These are phyloP conservation scores for Ciconia stormi DNA, from an alignment of 2,113 vertebrate genomes.

Conservation along the genomic window DNA sequence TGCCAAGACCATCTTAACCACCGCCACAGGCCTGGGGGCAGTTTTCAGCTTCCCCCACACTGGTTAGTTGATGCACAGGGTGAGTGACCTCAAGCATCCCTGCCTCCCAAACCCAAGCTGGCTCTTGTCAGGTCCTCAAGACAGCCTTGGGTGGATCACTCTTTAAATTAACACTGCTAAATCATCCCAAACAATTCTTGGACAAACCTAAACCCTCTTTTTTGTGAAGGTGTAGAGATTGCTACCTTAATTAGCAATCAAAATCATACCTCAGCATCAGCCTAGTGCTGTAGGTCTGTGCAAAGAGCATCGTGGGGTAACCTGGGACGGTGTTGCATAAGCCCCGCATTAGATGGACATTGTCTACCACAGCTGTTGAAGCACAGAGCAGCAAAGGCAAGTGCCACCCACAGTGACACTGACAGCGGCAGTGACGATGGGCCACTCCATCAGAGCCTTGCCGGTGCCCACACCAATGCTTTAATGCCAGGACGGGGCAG, in stretches of 20 bases:
- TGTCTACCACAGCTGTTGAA: accelerated
- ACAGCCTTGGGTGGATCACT: background rate
- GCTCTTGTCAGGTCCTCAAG: background rate
- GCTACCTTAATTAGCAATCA: background rate
- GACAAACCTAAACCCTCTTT: background rate
- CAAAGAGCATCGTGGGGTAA: background rate
- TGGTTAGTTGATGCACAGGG: background rate
- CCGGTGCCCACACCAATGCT: background rate
- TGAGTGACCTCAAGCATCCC: background rate
- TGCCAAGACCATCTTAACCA: background rate
- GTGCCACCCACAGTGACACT: background rate
- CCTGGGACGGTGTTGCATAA: background rate
- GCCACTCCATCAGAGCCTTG: background rate
- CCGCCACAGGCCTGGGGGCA: background rate
- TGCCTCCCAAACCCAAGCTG: background rate
- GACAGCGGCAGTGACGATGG: background rate
- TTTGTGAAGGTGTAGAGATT: background rate
- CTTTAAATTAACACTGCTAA: background rate
- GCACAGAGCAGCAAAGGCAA: background rate
- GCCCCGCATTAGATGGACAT: accelerated
- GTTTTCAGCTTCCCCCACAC: background rate
- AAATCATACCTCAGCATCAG: background rate
- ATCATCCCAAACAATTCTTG: background rate
- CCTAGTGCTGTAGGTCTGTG: background rate
- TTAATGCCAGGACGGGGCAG: background rate